Evolutionary conservation across 2,888 invertebrate genomes (phyloP), one percentile per base, ranked within the genome.

Genomic region (Ornithoptera alexandrae): DNA sequence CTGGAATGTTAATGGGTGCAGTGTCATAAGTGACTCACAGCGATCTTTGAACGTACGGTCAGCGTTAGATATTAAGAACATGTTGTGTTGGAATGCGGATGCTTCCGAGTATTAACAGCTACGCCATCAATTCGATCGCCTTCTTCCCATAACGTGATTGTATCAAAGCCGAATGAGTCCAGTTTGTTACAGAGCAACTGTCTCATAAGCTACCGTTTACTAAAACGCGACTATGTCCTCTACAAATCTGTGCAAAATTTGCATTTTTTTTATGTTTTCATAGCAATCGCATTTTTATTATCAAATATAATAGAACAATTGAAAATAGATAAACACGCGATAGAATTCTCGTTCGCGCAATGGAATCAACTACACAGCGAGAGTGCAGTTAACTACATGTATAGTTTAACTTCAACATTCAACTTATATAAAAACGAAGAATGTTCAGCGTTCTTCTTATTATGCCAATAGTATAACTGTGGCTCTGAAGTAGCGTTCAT

Each of bases 21-120:
- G 78, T 87, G 85, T 86, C 85, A 83, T 86, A 84, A 85, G 83
- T 90, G 88, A 89, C 80, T 88, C 87, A 88, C 78, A 77, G 68
- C 76, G 80, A 82, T 81, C 77, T 78, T 76, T 76, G 77, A 74
- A 73, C 77, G 75, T 76, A 73, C 78, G 79, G 80, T 80, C 76
- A 74, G 79, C 79, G 78, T 76, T 79, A 81, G 81, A 82, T 81
- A 86, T 84, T 84, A 83, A 84, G 86, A 89, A 88, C 87, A 86
- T 85, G 88, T 86, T 88, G 82, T 80, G 72, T 76, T 79, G 88
- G 91, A 90, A 91, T 91, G 90, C 88, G 89, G 89, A 90, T 85
- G 84, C 81, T 84, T 84, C 86, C 84, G 78, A 83, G 85, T 86
- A 85, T 83, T 80, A 79, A 83, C 81, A 81, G 81, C 80, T 81